Evolutionary conservation across 1,140 invertebrate genomes (phyloP), one percentile per base, ranked within the genome.

Genomic region (Danaus melanippus): DNA sequence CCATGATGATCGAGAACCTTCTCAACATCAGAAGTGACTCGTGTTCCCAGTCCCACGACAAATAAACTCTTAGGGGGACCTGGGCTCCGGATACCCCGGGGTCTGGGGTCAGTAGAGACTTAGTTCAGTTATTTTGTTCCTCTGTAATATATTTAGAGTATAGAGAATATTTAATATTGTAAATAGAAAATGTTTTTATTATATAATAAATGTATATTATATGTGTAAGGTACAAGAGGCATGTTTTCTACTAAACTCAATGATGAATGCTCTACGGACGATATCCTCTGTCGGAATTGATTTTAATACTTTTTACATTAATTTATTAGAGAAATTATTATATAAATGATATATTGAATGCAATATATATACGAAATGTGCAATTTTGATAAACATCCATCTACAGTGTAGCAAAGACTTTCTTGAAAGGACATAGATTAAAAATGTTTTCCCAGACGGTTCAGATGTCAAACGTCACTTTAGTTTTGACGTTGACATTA

Each of bases 121-220:
- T 82, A 81, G 79, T 83, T 81, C 62, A 79, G 71, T 71, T 79
- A 61, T 76, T 82, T 86, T 79, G 83, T 86, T 86, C 83, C 83
- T 86, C 75, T 86, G 83, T 86, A 86, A 77, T 81, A 79, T 76
- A 69, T 60, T 70, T 81, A 81, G 78, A 58, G 41, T 77, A 77
- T 67, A 59, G 57, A 56, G 72, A 74, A 73, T 80, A 81, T 82
- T 84, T 80, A 84, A 84, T 67, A 54, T 58, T 79, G 76, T 82
- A 82, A 72, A 85, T 83, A 85, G 21, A 32, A 82, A 81, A 83
- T 80, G 76, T 82, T 81, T 84, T 76, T 84, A 78, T 78, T 79
- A 60, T 60, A 78, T 71, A 84, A 70, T 81, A 84, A 78, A 80
- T 83, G 63, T 71, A 74, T 68, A 74, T 71, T 68, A 67, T 71